Conservation (phyloP, 2,888 invertebrate species). For the Anaspis maculata region DNA sequence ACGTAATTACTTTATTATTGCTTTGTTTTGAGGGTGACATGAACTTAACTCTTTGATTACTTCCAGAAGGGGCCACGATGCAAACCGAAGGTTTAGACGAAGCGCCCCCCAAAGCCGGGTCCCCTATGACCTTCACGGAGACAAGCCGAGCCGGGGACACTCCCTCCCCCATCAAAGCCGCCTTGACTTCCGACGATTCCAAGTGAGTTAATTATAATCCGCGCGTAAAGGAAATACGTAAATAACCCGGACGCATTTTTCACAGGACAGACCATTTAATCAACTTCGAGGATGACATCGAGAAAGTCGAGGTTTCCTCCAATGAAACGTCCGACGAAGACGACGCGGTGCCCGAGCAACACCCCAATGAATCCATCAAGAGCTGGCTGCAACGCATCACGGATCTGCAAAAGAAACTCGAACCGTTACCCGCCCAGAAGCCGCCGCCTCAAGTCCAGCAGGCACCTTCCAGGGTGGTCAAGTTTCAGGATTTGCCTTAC, state of each 20-base stretch:
- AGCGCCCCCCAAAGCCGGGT: slow-evolving; percentile 8
- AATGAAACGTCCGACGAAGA: slow-evolving; percentile 27
- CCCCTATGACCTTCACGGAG: no score
- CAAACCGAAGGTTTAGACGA: slow-evolving; percentile 28
- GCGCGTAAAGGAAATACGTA: no score
- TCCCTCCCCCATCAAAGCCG: slow-evolving; percentile 25
- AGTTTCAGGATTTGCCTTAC: slow-evolving; percentile 78
- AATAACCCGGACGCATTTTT: no score
- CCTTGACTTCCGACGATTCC: slow-evolving; percentile 16
- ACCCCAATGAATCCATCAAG: slow-evolving; percentile 58
- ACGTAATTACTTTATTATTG: slow-evolving; percentile 1
- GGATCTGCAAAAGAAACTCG: slow-evolving; percentile 52
- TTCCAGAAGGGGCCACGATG: slow-evolving; percentile 26
- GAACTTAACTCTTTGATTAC: slow-evolving; percentile 5
- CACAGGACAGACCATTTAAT: no score
- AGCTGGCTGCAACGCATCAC: slow-evolving; percentile 70
- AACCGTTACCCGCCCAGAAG: slow-evolving; percentile 11
- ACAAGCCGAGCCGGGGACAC: slow-evolving; percentile 16
- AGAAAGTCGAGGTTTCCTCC: slow-evolving; percentile 37
- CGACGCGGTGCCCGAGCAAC: slow-evolving; percentile 29
- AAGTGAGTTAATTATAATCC: slow-evolving; percentile 15
- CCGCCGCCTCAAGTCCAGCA: no score
- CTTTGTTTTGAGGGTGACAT: no score
- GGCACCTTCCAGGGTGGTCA: slow-evolving; percentile 47
- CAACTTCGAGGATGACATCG: slow-evolving; percentile 36